phyloP scores from a whole-genome alignment of 2,113 vertebrate genomes.

The Upupa epops region DNA sequence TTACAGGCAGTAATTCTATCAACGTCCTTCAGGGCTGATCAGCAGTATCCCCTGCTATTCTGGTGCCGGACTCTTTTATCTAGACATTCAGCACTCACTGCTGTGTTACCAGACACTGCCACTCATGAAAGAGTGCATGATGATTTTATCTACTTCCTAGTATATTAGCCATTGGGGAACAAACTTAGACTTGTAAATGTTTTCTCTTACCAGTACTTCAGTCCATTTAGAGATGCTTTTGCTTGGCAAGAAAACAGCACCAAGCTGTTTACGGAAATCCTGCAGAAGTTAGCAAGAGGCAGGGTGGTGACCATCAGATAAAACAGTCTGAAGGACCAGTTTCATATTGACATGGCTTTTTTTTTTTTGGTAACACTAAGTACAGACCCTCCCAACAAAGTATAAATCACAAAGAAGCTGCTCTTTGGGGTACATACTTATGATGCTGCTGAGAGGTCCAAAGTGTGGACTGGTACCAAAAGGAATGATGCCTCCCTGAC shows the following conservation, averaged over 20 bases:
- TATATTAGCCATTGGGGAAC: constrained; percentile 17
- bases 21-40: background rate
- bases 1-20: constrained; percentile 53
- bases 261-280: constrained; percentile 13
- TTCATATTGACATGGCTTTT: background rate
- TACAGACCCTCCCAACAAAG: background rate
- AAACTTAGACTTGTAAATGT: constrained; percentile 51
- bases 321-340: background rate
- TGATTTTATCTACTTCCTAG: constrained; percentile 48
- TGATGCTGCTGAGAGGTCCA: background rate
- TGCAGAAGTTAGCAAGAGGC: background rate
- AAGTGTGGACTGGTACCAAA: background rate
- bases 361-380: background rate
- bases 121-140: constrained; percentile 29
- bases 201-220: background rate
- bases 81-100: background rate
- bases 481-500: background rate
- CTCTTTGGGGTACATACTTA: background rate
- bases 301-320: background rate
- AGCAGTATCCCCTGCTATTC: background rate
- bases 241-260: background rate
- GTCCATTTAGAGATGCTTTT: background rate
- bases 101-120: constrained; percentile 55
- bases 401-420: background rate
- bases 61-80: constrained; percentile 18